phyloP scores from a whole-genome alignment of 30 jellyfish, hydroid and myxozoan species.

The Turritopsis dohrnii region DNA sequence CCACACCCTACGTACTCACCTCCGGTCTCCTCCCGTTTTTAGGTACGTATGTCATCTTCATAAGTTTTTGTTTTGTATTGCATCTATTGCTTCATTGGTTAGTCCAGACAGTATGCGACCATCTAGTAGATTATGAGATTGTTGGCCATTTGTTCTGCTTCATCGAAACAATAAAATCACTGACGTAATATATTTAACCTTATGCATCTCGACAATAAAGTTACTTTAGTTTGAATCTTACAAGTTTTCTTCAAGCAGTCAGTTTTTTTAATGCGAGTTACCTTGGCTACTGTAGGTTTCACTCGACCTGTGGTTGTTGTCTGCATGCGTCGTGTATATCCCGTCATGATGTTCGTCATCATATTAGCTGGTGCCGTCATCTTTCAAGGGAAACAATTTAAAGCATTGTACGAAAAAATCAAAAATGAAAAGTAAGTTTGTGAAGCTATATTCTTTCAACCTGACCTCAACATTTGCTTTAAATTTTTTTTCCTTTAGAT shows the following conservation, averaged over 20 bases:
- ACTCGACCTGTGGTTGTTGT: constrained; percentile 33
- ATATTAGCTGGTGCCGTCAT: constrained; percentile 38
- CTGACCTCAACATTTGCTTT: not conserved
- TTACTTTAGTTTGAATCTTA: too few species aligned
- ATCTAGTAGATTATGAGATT: not conserved
- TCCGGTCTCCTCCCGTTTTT: constrained; percentile 58
- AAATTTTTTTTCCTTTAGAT: constrained; percentile 30
- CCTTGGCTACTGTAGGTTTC: constrained; percentile 47
- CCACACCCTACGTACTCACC: constrained; percentile 62
- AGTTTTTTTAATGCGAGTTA: too few species aligned
- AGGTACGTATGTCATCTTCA: constrained; percentile 50
- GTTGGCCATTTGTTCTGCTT: not conserved
- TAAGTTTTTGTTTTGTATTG: not conserved
- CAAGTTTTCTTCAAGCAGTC: too few species aligned
- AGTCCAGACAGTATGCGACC: constrained; percentile 42
- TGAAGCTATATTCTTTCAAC: not conserved
- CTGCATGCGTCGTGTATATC: constrained; percentile 75
- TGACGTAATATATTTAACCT: too few species aligned
- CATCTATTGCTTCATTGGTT: too few species aligned
- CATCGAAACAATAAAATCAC: too few species aligned
- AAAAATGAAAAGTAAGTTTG: constrained; percentile 78
- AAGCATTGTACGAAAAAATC: constrained; percentile 58
- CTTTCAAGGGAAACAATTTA: constrained; percentile 89
- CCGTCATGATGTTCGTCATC: constrained; percentile 48
- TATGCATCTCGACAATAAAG: too few species aligned